Conservation (phyloP, 2,888 invertebrate species). For the Cephus rjabovi region DNA sequence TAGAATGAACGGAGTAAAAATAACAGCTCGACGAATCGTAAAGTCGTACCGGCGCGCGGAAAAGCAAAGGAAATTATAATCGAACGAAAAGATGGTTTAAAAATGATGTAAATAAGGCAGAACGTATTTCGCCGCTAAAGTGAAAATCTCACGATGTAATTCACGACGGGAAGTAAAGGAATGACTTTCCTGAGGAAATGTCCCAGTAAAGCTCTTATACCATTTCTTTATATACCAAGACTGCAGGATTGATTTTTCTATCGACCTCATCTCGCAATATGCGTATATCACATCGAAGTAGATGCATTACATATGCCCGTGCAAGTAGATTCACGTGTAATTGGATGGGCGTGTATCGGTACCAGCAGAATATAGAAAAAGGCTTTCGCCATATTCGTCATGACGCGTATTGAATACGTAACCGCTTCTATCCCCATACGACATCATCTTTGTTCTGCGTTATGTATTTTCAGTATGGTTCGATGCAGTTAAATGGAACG, state of each 20-base stretch:
- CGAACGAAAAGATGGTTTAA: not conserved
- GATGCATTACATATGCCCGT: not conserved
- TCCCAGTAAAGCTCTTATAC: not conserved
- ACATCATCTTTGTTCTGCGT: not conserved
- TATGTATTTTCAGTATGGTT: not conserved
- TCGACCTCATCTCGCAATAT: not conserved
- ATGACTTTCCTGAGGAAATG: not conserved
- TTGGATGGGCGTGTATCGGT: not conserved
- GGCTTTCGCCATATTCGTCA: not conserved
- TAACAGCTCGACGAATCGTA: not conserved
- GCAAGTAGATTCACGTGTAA: not conserved
- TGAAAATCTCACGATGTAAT: not conserved
- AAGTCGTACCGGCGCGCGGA: not conserved
- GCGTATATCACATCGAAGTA: not conserved
- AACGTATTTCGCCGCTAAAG: not conserved
- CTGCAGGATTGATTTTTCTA: not conserved
- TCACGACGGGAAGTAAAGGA: not conserved
- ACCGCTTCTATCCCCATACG: not conserved
- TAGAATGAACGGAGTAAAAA: not conserved
- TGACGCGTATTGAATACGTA: not conserved
- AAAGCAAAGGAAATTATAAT: not conserved
- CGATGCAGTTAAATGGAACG: not conserved
- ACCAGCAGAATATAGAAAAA: not conserved
- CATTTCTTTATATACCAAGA: not conserved
- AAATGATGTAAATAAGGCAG: not conserved